phyloP scores from a whole-genome alignment of 2,113 vertebrate species.

The Halichoerus grypus region DNA sequence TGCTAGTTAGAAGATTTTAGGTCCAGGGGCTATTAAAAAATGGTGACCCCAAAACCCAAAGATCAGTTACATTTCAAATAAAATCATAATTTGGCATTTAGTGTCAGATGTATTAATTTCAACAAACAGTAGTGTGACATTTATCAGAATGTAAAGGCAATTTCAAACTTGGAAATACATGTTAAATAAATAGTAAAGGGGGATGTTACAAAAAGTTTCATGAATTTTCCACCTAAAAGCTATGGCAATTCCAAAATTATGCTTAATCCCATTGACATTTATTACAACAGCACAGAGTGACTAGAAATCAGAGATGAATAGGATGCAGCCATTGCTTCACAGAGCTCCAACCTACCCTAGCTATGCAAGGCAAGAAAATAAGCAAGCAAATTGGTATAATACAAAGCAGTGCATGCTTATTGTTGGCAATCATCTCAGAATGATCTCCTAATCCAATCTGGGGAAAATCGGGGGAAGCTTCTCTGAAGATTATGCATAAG shows the following conservation, averaged over 20 bases:
- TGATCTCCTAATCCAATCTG: background rate
- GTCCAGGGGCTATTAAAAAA: background rate
- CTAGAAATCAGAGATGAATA: background rate
- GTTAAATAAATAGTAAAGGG: background rate
- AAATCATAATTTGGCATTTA: constrained; percentile 35
- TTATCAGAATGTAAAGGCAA: constrained; percentile 43
- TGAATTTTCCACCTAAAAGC: constrained; percentile 48
- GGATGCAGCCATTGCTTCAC: background rate
- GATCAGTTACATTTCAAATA: constrained; percentile 9
- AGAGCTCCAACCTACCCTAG: background rate
- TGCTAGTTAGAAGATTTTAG: background rate
- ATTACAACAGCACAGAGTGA: background rate
- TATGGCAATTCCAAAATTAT: constrained; percentile 17
- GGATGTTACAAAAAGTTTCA: background rate
- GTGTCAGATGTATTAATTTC: background rate
- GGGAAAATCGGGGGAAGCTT: background rate
- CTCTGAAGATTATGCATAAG: background rate
- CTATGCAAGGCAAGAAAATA: background rate
- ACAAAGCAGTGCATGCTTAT: background rate
- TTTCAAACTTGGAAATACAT: background rate
- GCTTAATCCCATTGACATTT: constrained; percentile 37
- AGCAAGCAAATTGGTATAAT: background rate
- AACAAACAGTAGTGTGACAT: constrained; percentile 35
- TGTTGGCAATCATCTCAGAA: background rate
- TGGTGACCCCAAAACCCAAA: background rate